Percentiles rank a stretch among this genome's conserved stretches.
These are phyloP conservation scores for Rotaria sp. DNA, from an alignment of 2,888 invertebrate species.

Conservation along the genomic window DNA sequence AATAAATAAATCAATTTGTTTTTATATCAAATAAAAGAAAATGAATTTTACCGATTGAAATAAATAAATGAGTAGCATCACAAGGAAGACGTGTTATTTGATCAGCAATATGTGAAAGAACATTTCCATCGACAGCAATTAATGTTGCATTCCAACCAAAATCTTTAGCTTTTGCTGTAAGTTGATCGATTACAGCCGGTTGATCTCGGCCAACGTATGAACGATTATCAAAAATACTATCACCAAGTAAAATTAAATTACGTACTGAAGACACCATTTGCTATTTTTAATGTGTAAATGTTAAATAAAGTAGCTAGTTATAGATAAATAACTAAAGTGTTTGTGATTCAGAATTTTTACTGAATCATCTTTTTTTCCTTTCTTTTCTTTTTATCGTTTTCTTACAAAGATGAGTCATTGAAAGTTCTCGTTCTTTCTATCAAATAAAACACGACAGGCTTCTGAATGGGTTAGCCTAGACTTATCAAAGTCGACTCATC, in stretches of 20 bases:
- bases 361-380: background rate
- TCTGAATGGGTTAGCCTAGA: too few species aligned
- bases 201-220: background rate
- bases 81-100: background rate
- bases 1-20: background rate
- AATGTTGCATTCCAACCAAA: background rate
- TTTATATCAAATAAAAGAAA: background rate
- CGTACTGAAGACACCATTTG: background rate
- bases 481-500: too few species aligned
- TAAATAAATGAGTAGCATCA: background rate
- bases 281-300: background rate
- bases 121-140: background rate
- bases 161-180: background rate
- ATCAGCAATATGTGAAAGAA: background rate
- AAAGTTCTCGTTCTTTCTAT: background rate
- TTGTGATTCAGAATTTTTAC: background rate
- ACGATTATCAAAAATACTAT: background rate
- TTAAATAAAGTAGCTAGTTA: background rate
- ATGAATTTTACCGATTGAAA: background rate
- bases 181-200: background rate
- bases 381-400: background rate
- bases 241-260: background rate
- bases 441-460: background rate
- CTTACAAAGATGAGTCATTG: background rate
- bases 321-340: too few species aligned